Conservation (phyloP, 2,113 vertebrate genomes). For the Neopipo cinnamomea region DNA sequence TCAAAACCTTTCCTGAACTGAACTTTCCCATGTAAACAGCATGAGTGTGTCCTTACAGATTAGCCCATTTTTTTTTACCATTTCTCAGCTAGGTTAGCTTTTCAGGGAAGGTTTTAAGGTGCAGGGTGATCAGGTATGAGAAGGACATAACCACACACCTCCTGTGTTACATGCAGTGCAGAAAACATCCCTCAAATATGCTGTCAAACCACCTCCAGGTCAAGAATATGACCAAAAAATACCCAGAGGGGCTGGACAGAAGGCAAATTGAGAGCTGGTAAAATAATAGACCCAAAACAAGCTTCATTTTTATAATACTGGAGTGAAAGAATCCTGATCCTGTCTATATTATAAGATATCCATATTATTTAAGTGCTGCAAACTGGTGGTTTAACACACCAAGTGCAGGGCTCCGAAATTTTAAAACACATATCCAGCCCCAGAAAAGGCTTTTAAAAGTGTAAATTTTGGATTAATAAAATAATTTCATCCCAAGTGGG, state of each 20-base stretch:
- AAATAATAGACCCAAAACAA: neutral
- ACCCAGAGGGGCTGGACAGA: neutral
- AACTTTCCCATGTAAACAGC: neutral
- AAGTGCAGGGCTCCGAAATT: neutral
- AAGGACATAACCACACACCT: neutral
- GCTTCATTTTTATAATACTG: neutral
- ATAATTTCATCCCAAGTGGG: neutral
- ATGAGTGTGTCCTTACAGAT: neutral
- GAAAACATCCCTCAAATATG: neutral
- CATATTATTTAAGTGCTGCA: neutral
- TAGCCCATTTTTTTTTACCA: rapidly evolving
- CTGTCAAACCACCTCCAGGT: neutral
- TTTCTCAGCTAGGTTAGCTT: neutral
- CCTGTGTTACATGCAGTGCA: neutral
- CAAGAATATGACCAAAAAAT: neutral
- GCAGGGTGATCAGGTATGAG: neutral
- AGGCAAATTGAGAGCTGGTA: neutral
- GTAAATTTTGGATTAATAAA: neutral
- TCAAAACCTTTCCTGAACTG: neutral
- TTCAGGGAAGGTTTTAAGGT: neutral
- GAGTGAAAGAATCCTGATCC: neutral
- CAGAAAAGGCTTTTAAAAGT: neutral
- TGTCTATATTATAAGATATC: neutral
- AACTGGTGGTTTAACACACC: neutral
- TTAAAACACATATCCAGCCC: neutral